Conservation (phyloP, 1,140 invertebrate genomes). For the Bradysia coprophila region DNA sequence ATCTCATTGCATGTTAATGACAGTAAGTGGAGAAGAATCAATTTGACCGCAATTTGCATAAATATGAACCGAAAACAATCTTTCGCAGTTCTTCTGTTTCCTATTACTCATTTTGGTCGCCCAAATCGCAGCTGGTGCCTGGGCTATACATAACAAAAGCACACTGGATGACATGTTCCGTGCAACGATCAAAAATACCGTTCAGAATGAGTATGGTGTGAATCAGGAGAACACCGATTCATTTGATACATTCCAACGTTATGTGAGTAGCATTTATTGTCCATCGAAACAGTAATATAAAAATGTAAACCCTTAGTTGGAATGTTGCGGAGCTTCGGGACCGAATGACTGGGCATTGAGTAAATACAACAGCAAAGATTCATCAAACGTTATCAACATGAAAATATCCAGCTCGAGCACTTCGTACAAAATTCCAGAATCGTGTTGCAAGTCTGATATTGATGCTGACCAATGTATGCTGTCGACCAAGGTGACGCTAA, state of each 20-base stretch:
- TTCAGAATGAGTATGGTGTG: conserved; percentile 47
- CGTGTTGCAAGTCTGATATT: conserved; percentile 32
- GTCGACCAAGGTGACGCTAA: neutral
- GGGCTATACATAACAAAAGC: conserved; percentile 48
- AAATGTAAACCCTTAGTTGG: no score
- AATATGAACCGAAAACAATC: conserved; percentile 4
- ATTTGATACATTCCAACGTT: conserved; percentile 49
- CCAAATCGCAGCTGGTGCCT: conserved; percentile 51
- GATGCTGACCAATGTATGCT: neutral
- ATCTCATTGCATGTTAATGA: conserved; percentile 69
- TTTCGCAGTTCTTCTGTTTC: conserved; percentile 47
- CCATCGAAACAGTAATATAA: no score
- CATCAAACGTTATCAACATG: conserved; percentile 19
- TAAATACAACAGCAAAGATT: conserved; percentile 30
- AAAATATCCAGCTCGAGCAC: conserved; percentile 19
- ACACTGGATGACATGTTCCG: conserved; percentile 41
- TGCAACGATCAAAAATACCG: conserved; percentile 38
- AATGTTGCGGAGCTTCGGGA: conserved; percentile 52
- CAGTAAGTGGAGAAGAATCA: conserved; percentile 30
- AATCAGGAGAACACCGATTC: conserved; percentile 36
- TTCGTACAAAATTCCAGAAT: conserved; percentile 34
- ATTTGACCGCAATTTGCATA: neutral
- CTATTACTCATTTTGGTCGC: conserved; percentile 59
- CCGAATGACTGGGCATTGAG: conserved; percentile 50
- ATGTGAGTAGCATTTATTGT: conserved; percentile 25